Percentiles rank a stretch among this genome's conserved stretches.
Conservation (phyloP, 2,888 invertebrate genomes). For the Gandaritis pyraliata region DNA sequence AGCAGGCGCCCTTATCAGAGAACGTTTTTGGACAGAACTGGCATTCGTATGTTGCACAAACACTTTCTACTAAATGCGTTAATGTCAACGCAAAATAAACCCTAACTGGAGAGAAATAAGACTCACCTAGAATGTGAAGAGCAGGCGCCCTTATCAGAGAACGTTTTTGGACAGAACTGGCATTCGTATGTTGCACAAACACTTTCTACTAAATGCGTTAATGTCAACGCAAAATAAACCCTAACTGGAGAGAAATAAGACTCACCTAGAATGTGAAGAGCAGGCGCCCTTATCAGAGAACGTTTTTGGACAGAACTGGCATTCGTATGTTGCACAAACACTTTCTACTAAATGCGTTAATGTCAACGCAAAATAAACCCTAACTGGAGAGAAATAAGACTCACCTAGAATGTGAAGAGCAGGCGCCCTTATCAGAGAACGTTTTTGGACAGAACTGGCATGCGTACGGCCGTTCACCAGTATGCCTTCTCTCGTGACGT, state of each 20-base stretch:
- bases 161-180: slow-evolving; percentile 78
- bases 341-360: too few species aligned
- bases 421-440: slow-evolving; percentile 85
- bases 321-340: too few species aligned
- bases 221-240: too few species aligned
- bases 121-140: slow-evolving; percentile 80
- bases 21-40: slow-evolving; percentile 80
- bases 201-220: too few species aligned
- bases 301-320: slow-evolving; percentile 78
- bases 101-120: too few species aligned
- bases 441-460: slow-evolving; percentile 81
- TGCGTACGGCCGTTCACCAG: slow-evolving; percentile 83
- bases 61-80: too few species aligned
- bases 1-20: slow-evolving; percentile 85
- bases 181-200: too few species aligned
- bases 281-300: slow-evolving; percentile 85
- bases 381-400: not conserved
- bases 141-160: slow-evolving; percentile 85
- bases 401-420: slow-evolving; percentile 78
- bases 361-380: not conserved
- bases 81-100: too few species aligned
- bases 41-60: too few species aligned
- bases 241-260: too few species aligned
- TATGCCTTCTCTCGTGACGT: slow-evolving; percentile 83
- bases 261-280: slow-evolving; percentile 79